A percentile compares a stretch with the other conserved stretches of the same genome.
phyloP scores from a whole-genome alignment of 64 coral and sea anemone genomes.

The Pachyseris speciosa region DNA sequence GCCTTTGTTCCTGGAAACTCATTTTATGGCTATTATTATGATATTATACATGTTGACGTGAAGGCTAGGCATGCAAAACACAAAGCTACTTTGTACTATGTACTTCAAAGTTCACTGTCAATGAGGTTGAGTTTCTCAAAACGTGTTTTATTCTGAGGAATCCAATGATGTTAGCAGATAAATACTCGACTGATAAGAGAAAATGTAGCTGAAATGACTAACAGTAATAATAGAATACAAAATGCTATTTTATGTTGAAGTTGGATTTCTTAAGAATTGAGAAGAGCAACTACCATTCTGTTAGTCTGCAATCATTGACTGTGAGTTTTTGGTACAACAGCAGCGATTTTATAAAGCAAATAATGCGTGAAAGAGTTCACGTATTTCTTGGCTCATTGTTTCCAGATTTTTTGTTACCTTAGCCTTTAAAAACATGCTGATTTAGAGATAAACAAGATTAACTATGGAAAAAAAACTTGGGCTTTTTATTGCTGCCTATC shows the following conservation, averaged over 20 bases:
- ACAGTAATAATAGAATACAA: too few species aligned
- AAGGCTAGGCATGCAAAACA: slow-evolving; percentile 21
- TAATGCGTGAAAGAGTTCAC: background rate
- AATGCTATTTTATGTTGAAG: too few species aligned
- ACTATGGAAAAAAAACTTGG: background rate
- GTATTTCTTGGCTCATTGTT: background rate
- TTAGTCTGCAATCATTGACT: too few species aligned
- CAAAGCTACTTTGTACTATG: background rate
- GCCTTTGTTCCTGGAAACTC: background rate
- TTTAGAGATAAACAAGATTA: background rate
- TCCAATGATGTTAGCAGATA: too few species aligned
- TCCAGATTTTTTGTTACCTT: background rate
- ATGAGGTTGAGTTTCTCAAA: background rate
- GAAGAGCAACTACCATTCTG: too few species aligned
- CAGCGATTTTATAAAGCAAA: background rate
- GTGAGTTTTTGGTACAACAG: background rate
- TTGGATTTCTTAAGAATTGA: too few species aligned
- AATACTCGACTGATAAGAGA: too few species aligned
- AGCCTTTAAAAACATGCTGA: slow-evolving; percentile 29
- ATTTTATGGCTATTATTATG: background rate
- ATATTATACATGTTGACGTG: background rate
- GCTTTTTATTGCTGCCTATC: background rate
- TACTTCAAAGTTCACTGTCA: background rate
- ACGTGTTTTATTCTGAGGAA: background rate
- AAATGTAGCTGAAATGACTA: background rate